These are phyloP conservation scores for Porites australiensis DNA, from an alignment of 64 coral and sea anemone genomes.

Conservation along the genomic window DNA sequence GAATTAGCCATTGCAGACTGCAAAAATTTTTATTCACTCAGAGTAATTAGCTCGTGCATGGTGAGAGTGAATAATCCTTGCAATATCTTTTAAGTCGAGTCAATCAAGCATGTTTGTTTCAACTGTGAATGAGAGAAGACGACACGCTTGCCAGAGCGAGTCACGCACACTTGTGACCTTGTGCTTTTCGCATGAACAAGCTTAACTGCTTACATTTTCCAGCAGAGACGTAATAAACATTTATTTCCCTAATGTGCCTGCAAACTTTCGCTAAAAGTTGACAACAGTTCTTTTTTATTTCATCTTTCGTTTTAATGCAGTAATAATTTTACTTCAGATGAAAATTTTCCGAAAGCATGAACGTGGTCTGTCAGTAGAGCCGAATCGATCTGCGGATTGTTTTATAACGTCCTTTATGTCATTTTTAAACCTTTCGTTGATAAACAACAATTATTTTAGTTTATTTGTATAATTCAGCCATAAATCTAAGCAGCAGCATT, in stretches of 20 bases:
- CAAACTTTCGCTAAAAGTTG: not conserved
- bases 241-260: not conserved
- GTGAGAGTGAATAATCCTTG: not conserved
- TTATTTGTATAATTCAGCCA: not conserved
- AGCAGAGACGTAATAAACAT: slow-evolving; percentile 44
- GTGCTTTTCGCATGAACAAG: not conserved
- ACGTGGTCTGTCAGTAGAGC: not conserved
- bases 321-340: not conserved
- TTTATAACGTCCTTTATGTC: not conserved
- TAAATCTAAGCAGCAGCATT: not conserved
- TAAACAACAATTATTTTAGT: not conserved
- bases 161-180: slow-evolving; percentile 21
- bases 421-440: not conserved
- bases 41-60: not conserved
- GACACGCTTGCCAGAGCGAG: slow-evolving; percentile 16
- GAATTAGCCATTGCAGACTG: not conserved
- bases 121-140: not conserved
- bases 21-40: not conserved
- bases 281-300: not conserved
- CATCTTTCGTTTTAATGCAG: not conserved
- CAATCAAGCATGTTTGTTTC: slow-evolving; percentile 16
- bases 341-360: not conserved
- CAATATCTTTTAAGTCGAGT: not conserved
- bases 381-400: not conserved
- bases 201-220: slow-evolving; percentile 37